Conservation (phyloP, 2,888 invertebrate species). For the Dynastes hyllus region DNA sequence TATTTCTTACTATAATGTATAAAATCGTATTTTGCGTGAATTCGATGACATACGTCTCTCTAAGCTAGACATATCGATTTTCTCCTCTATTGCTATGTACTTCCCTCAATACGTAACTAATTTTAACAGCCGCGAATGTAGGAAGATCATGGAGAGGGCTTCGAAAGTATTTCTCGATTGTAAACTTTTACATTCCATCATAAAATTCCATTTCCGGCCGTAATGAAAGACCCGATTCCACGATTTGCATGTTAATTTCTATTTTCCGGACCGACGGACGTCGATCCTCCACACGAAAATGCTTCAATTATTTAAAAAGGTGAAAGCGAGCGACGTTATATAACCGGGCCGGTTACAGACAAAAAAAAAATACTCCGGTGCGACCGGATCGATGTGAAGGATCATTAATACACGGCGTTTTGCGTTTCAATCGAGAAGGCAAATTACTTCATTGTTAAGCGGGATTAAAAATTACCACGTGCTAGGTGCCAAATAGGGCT, state of each 20-base stretch:
- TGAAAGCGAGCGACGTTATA: neutral
- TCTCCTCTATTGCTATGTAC: too few species aligned
- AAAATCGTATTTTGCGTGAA: too few species aligned
- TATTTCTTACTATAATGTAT: too few species aligned
- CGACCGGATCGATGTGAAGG: constrained; percentile 18
- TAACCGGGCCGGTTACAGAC: neutral
- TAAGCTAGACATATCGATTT: too few species aligned
- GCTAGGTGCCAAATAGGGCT: constrained; percentile 26
- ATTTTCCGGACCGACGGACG: constrained; percentile 28
- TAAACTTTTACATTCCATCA: constrained; percentile 35
- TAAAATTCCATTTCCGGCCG: constrained; percentile 36
- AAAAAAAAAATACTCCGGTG: neutral
- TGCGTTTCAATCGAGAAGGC: constrained; percentile 17
- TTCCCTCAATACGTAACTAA: too few species aligned
- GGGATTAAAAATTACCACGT: constrained; percentile 31
- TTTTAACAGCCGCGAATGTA: neutral
- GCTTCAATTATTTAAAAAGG: constrained; percentile 37
- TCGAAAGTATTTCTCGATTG: constrained; percentile 5
- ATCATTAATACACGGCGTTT: constrained; percentile 26
- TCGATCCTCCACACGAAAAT: neutral
- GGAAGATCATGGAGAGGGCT: neutral
- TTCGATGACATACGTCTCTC: too few species aligned
- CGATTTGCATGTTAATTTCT: constrained; percentile 47
- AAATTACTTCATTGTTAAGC: constrained; percentile 34
- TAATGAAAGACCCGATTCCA: constrained; percentile 32